Evolutionary conservation across 92 coral and sea anemone genomes (phyloP).

Genomic region (Desmophyllum pertusum): DNA sequence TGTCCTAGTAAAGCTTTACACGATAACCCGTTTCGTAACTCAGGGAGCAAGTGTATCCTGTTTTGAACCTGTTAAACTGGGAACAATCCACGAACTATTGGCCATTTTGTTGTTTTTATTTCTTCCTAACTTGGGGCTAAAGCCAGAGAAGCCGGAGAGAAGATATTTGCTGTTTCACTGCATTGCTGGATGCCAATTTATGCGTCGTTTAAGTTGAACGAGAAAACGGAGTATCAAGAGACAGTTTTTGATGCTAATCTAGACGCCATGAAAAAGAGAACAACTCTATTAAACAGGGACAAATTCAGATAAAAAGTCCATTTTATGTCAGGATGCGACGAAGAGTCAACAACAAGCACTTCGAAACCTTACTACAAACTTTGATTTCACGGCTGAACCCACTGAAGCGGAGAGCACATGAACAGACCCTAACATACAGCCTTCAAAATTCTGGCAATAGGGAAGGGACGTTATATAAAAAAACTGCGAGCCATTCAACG

Average conservation of each 20-base stretch:
- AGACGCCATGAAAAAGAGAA: not conserved
- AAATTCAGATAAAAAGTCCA: not conserved
- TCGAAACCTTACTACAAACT: not conserved
- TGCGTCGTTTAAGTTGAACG: not conserved
- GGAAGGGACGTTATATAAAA: too few species aligned
- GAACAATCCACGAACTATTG: not conserved
- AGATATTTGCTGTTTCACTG: not conserved
- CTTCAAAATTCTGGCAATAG: too few species aligned
- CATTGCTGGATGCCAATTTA: not conserved
- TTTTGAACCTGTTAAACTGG: constrained; percentile 38
- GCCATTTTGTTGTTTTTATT: not conserved
- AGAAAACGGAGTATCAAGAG: not conserved
- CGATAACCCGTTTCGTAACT: constrained; percentile 73
- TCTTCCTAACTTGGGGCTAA: not conserved
- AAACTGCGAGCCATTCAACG: not conserved
- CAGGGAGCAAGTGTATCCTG: constrained; percentile 50
- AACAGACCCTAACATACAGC: too few species aligned
- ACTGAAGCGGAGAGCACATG: not conserved
- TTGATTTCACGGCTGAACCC: not conserved
- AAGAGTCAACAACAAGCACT: not conserved
- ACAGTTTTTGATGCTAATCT: not conserved
- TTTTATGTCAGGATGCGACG: not conserved
- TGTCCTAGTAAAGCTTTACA: constrained; percentile 70
- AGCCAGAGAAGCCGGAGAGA: not conserved
- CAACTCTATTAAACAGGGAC: not conserved